phyloP scores from a whole-genome alignment of 2,888 invertebrate genomes.

The Drosophila demipolita region DNA sequence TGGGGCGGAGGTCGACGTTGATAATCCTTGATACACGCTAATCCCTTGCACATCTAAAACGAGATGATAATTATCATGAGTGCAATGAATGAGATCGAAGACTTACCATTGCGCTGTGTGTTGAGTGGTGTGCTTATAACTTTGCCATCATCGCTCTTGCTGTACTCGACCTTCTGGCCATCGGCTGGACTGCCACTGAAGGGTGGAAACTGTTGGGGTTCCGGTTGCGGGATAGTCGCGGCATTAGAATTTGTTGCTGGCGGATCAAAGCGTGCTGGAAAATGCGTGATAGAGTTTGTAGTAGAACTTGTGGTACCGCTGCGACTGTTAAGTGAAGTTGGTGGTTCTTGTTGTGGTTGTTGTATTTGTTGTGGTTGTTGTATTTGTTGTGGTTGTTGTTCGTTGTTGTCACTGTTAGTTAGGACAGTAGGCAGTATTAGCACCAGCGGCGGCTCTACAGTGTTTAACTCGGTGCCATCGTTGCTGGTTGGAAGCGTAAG shows the following conservation, averaged over 20 bases:
- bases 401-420: slow-evolving; percentile 19
- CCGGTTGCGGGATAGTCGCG: slow-evolving; percentile 25
- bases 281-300: slow-evolving; percentile 79
- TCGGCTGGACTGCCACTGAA: slow-evolving; percentile 32
- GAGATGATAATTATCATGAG: not conserved
- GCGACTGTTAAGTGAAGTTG: slow-evolving; percentile 26
- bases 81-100: no score
- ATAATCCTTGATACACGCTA: slow-evolving; percentile 3
- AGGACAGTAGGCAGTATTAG: slow-evolving; percentile 67
- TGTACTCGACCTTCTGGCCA: slow-evolving; percentile 78
- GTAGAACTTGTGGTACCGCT: slow-evolving; percentile 42
- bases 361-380: not conserved
- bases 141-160: slow-evolving; percentile 83
- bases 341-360: slow-evolving; percentile 6
- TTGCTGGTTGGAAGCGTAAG: slow-evolving; percentile 69
- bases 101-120: slow-evolving; percentile 71
- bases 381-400: slow-evolving; percentile 9
- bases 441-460: slow-evolving; percentile 67
- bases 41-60: slow-evolving; percentile 28
- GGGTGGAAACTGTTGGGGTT: slow-evolving; percentile 64
- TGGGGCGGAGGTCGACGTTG: not conserved
- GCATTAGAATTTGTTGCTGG: slow-evolving; percentile 8
- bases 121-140: slow-evolving; percentile 77
- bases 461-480: slow-evolving; percentile 39
- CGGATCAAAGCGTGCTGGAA: slow-evolving; percentile 81